Conservation (phyloP, 2,888 invertebrate species). For the Leuctra nigra region DNA sequence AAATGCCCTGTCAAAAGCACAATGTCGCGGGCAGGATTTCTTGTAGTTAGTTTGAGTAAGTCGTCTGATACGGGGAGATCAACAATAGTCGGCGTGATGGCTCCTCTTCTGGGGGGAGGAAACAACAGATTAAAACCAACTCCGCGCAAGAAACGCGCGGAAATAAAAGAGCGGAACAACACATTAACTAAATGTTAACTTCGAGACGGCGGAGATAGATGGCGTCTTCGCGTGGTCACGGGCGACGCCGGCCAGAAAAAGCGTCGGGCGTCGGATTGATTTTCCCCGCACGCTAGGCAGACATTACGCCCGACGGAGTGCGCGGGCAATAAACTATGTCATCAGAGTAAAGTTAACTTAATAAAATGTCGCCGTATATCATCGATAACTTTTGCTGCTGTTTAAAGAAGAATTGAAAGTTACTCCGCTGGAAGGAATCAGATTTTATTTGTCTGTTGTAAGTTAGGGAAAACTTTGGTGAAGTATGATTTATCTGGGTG, state of each 20-base stretch:
- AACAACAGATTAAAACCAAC: neutral
- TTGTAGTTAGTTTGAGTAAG: no score
- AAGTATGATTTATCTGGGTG: neutral
- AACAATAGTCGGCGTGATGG: no score
- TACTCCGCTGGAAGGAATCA: no score
- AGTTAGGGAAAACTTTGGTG: neutral
- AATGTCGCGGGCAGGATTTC: neutral
- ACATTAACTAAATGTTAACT: neutral
- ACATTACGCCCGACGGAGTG: no score
- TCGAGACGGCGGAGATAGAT: no score
- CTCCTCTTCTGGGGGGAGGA: neutral
- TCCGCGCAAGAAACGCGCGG: neutral
- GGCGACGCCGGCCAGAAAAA: no score
- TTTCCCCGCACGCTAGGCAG: no score
- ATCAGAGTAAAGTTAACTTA: no score
- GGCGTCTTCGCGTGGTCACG: no score
- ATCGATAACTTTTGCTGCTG: neutral
- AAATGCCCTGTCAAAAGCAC: neutral
- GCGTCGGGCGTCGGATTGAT: no score
- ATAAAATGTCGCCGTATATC: neutral
- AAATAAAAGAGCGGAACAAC: neutral
- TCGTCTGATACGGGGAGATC: no score
- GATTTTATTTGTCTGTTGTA: neutral
- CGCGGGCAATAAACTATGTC: no score
- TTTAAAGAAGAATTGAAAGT: neutral